Evolutionary conservation across 1,140 invertebrate species (phyloP), one percentile per base, ranked within the genome.

Genomic region (Psilanteris sp.): DNA sequence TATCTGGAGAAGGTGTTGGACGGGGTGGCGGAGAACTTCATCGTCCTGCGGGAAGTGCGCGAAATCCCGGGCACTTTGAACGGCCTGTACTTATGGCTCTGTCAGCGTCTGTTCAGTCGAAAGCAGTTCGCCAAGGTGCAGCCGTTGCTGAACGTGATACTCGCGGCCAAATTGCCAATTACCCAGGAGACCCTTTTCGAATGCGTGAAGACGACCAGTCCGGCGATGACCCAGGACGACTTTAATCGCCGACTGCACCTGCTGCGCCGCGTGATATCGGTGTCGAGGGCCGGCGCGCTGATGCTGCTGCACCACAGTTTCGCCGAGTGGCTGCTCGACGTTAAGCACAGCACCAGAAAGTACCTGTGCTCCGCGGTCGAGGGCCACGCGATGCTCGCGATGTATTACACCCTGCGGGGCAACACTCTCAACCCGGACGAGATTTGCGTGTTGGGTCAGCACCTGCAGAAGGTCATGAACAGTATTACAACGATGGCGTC

Each of bases 1-100:
- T 99, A 98, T 79, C 86, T 98, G 54, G 96, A 98, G 85, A 96
- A 96, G 85, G 95, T 97, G 1, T 87, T 98, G 14, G 96, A 98
- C 78, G 96, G 96, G 0, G 96, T 98, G 0, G 93, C 95, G 0
- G 96, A 98, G 73, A 96, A 94, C 73, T 97, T 96, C 81, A 97
- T 98, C 55, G 94, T 96, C 5, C 88, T 98, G 14, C 89, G 96
- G 0, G 94, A 94, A 82, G 91, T 95, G 3, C 90, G 95, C 15
- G 95, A 98, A 79, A 98, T 99, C 27, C 97, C 97, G 0, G 96
- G 96, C 1, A 99, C 97, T 0, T 87, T 98, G 2, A 98, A 98
- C 83, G 97, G 97, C 0, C 89, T 99, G 0, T 99, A 98, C 85
- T 89, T 98, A 59, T 98, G 97, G 95, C 90, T 98, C 50, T 97